phyloP scores from a whole-genome alignment of 2,113 vertebrate species.

The Mohoua ochrocephala region DNA sequence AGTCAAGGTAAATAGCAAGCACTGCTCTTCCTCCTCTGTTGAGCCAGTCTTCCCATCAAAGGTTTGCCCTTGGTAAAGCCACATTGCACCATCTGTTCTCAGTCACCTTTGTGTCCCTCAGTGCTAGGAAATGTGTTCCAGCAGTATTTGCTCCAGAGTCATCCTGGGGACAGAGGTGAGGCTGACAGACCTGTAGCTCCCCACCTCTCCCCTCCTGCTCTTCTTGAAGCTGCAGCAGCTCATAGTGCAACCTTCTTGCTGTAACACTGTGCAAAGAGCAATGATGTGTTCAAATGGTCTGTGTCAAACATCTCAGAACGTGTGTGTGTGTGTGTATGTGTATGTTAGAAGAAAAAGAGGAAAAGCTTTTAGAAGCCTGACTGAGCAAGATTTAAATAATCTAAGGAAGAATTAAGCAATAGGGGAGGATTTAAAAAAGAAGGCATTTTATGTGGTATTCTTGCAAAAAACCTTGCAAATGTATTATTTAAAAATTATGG shows the following conservation, averaged over 20 bases:
- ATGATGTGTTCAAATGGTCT: neutral
- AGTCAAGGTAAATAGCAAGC: neutral
- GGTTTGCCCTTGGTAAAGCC: neutral
- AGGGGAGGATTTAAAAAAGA: neutral
- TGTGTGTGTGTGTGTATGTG: neutral
- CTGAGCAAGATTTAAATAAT: neutral
- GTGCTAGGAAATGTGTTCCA: neutral
- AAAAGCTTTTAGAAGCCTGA: neutral
- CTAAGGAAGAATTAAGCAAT: neutral
- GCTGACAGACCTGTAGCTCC: neutral
- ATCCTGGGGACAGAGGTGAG: neutral
- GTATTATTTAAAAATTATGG: neutral
- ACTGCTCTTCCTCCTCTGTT: neutral
- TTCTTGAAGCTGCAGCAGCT: neutral
- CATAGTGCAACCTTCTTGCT: neutral
- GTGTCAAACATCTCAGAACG: fast-evolving
- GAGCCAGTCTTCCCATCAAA: neutral
- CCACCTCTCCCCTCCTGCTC: neutral
- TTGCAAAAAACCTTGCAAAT: neutral
- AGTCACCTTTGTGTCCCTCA: neutral
- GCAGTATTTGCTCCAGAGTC: neutral
- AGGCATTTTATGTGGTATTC: neutral
- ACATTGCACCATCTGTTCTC: neutral
- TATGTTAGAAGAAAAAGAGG: neutral
- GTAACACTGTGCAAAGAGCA: neutral